Evolutionary conservation across 2,888 invertebrate species (phyloP).

Genomic region (Nipponacmea schrenckii): DNA sequence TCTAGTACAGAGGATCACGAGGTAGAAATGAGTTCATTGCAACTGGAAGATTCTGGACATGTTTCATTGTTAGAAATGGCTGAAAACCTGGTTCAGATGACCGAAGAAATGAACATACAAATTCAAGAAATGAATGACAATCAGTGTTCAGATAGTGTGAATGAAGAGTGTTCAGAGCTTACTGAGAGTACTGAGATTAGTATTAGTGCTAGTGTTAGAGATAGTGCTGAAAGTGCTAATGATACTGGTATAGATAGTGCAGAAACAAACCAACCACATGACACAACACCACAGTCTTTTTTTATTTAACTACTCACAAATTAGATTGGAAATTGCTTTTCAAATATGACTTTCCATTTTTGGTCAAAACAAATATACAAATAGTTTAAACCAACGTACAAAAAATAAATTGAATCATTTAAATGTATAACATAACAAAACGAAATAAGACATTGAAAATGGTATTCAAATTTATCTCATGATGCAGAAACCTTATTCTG

Average conservation of each 20-base stretch:
- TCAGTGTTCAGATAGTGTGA: background rate
- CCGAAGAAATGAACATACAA: constrained; percentile 40
- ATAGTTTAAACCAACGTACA: too few relatives aligned
- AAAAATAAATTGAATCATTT: too few relatives aligned
- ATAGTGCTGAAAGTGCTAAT: background rate
- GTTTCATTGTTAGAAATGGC: constrained; percentile 49
- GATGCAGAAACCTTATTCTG: too few relatives aligned
- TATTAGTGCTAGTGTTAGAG: background rate
- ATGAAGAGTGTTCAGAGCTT: too few relatives aligned
- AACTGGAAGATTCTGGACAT: constrained; percentile 23
- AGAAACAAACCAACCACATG: background rate
- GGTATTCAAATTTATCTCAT: too few relatives aligned
- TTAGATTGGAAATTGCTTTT: too few relatives aligned
- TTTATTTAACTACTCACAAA: background rate
- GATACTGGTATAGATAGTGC: background rate
- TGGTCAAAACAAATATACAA: too few relatives aligned
- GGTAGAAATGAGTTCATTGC: background rate
- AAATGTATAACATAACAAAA: too few relatives aligned
- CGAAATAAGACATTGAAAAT: too few relatives aligned
- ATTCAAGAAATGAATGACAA: constrained; percentile 22
- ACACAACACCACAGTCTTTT: constrained; percentile 1
- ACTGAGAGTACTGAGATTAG: background rate
- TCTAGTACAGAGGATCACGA: background rate
- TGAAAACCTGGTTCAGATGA: constrained; percentile 50
- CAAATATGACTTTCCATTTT: too few relatives aligned